These are phyloP conservation scores for Drosophila diplacantha DNA, from an alignment of 2,888 invertebrate genomes.

Conservation along the genomic window DNA sequence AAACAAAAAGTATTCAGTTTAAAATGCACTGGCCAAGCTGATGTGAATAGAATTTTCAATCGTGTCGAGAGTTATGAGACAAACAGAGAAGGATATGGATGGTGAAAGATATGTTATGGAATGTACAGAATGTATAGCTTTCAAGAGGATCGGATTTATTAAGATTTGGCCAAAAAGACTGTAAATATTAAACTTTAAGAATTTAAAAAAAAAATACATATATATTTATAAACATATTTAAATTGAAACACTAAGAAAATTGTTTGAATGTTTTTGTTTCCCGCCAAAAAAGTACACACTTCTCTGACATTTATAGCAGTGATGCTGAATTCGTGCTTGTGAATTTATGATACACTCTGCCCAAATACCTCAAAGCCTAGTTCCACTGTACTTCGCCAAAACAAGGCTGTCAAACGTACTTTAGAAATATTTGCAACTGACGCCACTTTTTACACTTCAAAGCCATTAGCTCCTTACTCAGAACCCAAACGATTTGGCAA, in stretches of 20 bases:
- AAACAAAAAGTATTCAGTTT: constrained; percentile 42
- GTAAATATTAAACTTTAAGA: no score
- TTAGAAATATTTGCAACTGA: constrained; percentile 13
- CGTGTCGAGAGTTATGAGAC: constrained; percentile 13
- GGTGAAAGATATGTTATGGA: constrained; percentile 9
- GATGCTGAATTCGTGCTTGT: no score
- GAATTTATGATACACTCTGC: no score
- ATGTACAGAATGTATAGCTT: constrained; percentile 7
- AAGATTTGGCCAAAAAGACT: not conserved
- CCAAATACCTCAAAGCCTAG: not conserved
- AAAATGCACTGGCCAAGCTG: constrained; percentile 48
- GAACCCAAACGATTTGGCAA: constrained; percentile 13
- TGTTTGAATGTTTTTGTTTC: not conserved
- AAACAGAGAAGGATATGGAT: constrained; percentile 17
- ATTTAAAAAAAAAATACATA: no score
- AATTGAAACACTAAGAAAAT: no score
- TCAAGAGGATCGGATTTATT: not conserved
- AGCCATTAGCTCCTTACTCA: constrained; percentile 17
- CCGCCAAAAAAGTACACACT: rapidly evolving
- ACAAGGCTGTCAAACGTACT: constrained; percentile 12
- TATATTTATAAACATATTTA: not conserved
- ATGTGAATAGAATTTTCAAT: constrained; percentile 63
- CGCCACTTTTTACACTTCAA: not conserved
- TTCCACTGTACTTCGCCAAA: constrained; percentile 2
- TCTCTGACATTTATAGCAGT: no score